Conservation (phyloP, 2,888 invertebrate species). For the Mayetiola destructor region DNA sequence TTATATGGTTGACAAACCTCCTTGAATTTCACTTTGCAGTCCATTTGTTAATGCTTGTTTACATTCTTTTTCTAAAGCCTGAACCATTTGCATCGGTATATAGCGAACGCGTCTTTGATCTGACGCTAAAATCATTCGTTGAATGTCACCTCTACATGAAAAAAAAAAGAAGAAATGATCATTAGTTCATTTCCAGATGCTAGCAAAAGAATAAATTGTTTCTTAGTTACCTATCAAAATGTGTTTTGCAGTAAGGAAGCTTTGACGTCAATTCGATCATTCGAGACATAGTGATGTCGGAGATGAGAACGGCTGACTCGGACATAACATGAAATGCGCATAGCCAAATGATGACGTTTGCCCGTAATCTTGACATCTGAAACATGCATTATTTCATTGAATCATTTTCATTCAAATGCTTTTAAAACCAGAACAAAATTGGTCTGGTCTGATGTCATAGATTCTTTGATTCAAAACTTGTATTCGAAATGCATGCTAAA, state of each 20-base stretch:
- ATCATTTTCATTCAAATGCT: too few relatives aligned
- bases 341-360: not conserved
- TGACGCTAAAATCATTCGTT: slow-evolving; percentile 42
- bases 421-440: too few relatives aligned
- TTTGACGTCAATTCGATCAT: slow-evolving; percentile 47
- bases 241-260: slow-evolving; percentile 45
- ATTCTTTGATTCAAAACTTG: too few relatives aligned
- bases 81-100: slow-evolving; percentile 44
- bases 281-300: slow-evolving; percentile 46
- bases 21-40: slow-evolving; percentile 30
- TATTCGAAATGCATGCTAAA: too few relatives aligned
- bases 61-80: slow-evolving; percentile 44
- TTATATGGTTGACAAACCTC: too few relatives aligned
- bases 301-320: slow-evolving; percentile 40
- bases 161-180: not conserved
- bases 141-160: slow-evolving; percentile 40
- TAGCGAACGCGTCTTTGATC: slow-evolving; percentile 43
- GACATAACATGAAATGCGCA: not conserved
- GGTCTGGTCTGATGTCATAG: too few relatives aligned
- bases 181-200: not conserved
- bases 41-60: slow-evolving; percentile 28
- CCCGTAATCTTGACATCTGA: slow-evolving; percentile 13
- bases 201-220: not conserved
- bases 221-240: slow-evolving; percentile 39
- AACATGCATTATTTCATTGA: too few relatives aligned